A percentile compares a stretch with the other conserved stretches of the same genome.
Evolutionary conservation across 2,113 vertebrate genomes (phyloP).

Genomic region (Tautogolabrus adspersus): DNA sequence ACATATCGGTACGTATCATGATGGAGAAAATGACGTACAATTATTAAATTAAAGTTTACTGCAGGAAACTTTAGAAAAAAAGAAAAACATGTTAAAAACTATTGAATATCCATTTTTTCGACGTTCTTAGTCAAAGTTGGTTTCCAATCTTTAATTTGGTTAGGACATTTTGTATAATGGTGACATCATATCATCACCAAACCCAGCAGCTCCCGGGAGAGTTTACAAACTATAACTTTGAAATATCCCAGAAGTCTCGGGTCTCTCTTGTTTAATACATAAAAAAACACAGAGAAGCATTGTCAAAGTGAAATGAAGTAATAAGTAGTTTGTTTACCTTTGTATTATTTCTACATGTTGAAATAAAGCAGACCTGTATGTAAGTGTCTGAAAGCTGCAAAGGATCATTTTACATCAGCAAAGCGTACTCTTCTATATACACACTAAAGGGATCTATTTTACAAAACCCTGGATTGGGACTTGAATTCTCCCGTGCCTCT

Average conservation of each 20-base stretch:
- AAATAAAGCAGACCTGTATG: constrained; percentile 60
- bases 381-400: constrained; percentile 72
- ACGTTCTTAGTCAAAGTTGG: background rate
- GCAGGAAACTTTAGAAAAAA: too few relatives aligned
- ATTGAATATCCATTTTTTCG: background rate
- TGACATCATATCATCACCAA: background rate
- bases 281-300: background rate
- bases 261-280: constrained; percentile 9
- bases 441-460: constrained; percentile 75
- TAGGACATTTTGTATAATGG: background rate
- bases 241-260: background rate
- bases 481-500: constrained; percentile 71
- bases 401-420: constrained; percentile 78
- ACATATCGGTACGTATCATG: too few relatives aligned
- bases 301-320: constrained; percentile 41
- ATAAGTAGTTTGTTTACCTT: constrained; percentile 52
- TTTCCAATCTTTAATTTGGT: background rate
- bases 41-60: too few relatives aligned
- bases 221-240: constrained; percentile 4
- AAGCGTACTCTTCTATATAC: constrained; percentile 58
- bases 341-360: constrained; percentile 63
- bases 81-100: too few relatives aligned
- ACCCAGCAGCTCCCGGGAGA: background rate
- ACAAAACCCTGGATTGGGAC: constrained; percentile 79
- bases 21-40: too few relatives aligned